phyloP scores from a whole-genome alignment of 37 sponge, comb jelly and placozoan species.

The Theonella swinhoei region DNA sequence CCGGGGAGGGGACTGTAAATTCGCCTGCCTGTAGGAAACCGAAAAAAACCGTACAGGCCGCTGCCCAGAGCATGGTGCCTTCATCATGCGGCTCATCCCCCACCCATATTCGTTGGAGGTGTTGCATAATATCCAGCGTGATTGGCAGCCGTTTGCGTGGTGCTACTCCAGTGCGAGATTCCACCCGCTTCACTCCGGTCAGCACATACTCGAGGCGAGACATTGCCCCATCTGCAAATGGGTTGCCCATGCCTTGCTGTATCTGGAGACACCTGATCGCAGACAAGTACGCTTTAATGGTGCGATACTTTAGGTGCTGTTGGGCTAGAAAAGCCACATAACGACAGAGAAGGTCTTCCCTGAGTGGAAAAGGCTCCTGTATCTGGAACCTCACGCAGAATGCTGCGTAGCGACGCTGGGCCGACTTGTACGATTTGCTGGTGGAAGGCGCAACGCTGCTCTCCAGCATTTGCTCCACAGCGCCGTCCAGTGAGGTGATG shows the following conservation, averaged over 20 bases:
- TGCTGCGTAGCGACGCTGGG: slow-evolving; percentile 4
- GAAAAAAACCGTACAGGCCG: slow-evolving; percentile 16
- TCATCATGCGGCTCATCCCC: neutral
- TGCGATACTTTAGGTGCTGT: neutral
- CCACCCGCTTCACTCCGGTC: slow-evolving; percentile 12
- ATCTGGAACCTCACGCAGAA: no score
- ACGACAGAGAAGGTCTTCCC: neutral
- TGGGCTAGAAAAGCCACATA: slow-evolving; percentile 11
- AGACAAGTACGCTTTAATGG: slow-evolving; percentile 40
- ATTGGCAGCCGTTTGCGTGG: slow-evolving; percentile 22
- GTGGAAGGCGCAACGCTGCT: slow-evolving; percentile 45
- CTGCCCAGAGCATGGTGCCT: slow-evolving; percentile 23
- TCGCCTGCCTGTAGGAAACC: slow-evolving; percentile 16
- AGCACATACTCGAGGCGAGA: slow-evolving; percentile 33
- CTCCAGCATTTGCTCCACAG: neutral
- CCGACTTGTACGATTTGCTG: slow-evolving; percentile 13
- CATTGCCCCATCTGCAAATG: neutral
- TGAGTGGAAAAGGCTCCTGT: no score
- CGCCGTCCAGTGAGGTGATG: slow-evolving; percentile 14
- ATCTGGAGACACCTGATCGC: slow-evolving; percentile 30
- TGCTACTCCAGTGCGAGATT: neutral
- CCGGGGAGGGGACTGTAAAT: slow-evolving; percentile 12
- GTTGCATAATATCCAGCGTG: slow-evolving; percentile 13
- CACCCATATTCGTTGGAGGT: neutral
- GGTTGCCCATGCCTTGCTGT: no score